Conservation (phyloP, 2,113 vertebrate species). For the Myocastor coypus region DNA sequence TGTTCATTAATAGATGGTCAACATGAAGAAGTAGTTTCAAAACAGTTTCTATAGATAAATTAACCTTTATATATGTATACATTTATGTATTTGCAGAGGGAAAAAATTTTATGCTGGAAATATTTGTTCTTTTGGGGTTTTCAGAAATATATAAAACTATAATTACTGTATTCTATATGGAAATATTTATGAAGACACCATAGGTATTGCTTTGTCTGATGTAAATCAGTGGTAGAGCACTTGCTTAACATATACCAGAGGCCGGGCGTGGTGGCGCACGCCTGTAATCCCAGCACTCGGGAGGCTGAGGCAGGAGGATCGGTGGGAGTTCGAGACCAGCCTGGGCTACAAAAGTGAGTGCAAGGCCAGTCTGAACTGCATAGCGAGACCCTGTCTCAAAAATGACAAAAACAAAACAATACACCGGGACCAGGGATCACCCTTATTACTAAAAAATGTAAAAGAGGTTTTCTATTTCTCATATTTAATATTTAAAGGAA, state of each 20-base stretch:
- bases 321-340: too few species aligned
- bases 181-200: not conserved
- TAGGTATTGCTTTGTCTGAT: not conserved
- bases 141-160: not conserved
- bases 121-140: not conserved
- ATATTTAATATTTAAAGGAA: not conserved
- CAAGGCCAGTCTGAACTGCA: too few species aligned
- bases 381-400: too few species aligned
- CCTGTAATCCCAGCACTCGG: too few species aligned
- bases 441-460: not conserved
- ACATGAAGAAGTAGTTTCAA: not conserved
- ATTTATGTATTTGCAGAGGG: not conserved
- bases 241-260: too few species aligned
- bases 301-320: too few species aligned
- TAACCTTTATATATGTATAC: not conserved
- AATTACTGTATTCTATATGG: not conserved
- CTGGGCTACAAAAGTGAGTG: too few species aligned
- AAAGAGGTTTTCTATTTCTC: not conserved
- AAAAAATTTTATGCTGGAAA: not conserved
- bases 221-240: not conserved
- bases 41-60: not conserved
- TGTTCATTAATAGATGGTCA: not conserved
- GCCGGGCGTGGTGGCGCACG: too few species aligned
- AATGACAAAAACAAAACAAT: too few species aligned
- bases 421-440: not conserved